These are phyloP conservation scores for Sepiola atlantica DNA, from an alignment of 2,888 invertebrate species.

Conservation along the genomic window DNA sequence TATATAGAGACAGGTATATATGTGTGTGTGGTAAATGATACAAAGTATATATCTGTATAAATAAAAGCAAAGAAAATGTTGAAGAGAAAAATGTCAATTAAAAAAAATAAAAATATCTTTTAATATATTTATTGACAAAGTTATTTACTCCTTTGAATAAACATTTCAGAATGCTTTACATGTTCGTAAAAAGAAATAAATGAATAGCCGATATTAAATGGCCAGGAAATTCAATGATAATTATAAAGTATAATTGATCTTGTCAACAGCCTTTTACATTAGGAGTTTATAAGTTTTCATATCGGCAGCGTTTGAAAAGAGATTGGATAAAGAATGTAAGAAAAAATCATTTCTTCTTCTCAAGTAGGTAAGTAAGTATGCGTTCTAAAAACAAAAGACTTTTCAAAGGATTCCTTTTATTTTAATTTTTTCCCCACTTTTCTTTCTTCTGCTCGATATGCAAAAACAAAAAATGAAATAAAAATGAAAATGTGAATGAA, in stretches of 20 bases:
- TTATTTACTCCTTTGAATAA: constrained; percentile 32
- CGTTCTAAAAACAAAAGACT: not conserved
- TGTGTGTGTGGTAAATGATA: not conserved
- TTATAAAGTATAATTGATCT: not conserved
- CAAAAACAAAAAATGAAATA: not conserved
- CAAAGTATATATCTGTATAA: not conserved
- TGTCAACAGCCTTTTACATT: not conserved
- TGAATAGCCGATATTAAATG: not conserved
- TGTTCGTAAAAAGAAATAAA: not conserved
- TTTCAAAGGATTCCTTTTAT: not conserved
- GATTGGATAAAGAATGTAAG: not conserved
- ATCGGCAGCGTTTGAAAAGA: not conserved
- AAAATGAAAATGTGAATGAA: not conserved
- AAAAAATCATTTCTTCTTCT: not conserved
- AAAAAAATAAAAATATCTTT: not conserved
- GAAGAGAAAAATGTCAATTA: not conserved
- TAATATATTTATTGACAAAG: constrained; percentile 2
- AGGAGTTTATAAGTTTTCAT: not conserved
- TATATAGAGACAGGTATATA: not conserved
- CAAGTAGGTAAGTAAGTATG: not conserved
- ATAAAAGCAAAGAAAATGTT: not conserved
- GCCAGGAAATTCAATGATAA: not conserved
- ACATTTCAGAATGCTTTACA: not conserved
- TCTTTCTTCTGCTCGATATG: not conserved
- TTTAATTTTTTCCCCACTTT: not conserved